Evolutionary conservation across 2,113 vertebrate species (phyloP), one percentile per base, ranked within the genome.

Genomic region (Marcusenius ussheri): DNA sequence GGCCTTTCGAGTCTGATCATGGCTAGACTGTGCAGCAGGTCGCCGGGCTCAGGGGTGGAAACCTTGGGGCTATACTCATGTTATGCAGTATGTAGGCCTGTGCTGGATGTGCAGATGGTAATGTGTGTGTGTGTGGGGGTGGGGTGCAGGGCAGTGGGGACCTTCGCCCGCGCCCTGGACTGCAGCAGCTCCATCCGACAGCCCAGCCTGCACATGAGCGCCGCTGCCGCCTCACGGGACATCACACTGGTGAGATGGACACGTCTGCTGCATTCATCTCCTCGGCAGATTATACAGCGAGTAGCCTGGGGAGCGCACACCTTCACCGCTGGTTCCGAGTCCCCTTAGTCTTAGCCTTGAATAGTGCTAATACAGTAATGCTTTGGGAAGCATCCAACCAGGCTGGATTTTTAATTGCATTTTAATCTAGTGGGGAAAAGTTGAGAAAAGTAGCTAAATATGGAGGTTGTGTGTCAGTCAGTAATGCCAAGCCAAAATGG

Each of bases 161-260:
- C 98, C 0, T 98, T 99, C 0, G 98, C 98, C 0, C 95, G 98
- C 0, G 98, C 98, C 1, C 95, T 99, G 56, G 98, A 99, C 92
- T 98, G 98, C 93, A 99, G 98, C 95, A 99, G 98, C 92, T 99
- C 98, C 90, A 98, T 98, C 90, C 97, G 98, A 88, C 98, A 99
- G 93, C 98, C 98, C 45, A 98, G 98, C 92, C 95, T 99, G 87
- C 98, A 99, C 91, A 99, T 99, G 98, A 99, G 98, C 7, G 98
- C 98, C 0, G 98, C 98, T 0, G 98, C 98, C 0, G 98, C 98
- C 2, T 99, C 98, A 87, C 94, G 98, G 88, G 98, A 99, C 92
- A 99, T 99, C 93, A 99, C 98, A 0, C 95, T 99, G 98, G 98
- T 99, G 92, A 96, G 96, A 90, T 24, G 17, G 11, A 9, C 8